A percentile compares a stretch with the other conserved stretches of the same genome.
Evolutionary conservation across 2,888 invertebrate genomes (phyloP).

Genomic region (Orchestes rusci): DNA sequence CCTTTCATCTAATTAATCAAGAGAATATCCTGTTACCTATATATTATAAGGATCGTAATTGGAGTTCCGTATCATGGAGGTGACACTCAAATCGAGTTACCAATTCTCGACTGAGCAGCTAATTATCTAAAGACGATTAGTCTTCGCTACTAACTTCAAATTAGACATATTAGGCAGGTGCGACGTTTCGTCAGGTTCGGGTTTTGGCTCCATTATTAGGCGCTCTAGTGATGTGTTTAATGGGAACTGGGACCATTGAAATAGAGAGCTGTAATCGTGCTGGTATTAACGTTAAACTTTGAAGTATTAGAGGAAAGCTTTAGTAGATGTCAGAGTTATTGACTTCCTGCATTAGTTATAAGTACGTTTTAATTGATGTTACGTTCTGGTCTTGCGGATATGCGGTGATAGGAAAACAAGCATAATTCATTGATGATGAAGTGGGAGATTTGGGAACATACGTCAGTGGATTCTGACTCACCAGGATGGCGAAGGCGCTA

Average conservation of each 20-base stretch:
- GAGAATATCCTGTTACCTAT: slow-evolving; percentile 14
- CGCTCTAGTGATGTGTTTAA: slow-evolving; percentile 9
- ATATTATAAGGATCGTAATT: slow-evolving; percentile 16
- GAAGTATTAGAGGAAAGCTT: no score
- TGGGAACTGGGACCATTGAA: slow-evolving; percentile 10
- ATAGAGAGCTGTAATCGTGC: no score
- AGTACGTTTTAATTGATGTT: no score
- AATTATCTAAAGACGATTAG: slow-evolving; percentile 23
- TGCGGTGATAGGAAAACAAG: no score
- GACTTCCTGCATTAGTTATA: no score
- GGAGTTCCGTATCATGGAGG: slow-evolving; percentile 16
- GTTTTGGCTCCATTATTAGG: slow-evolving; percentile 8
- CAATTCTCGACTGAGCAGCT: slow-evolving; percentile 16
- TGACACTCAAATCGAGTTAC: slow-evolving; percentile 19
- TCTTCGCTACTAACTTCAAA: slow-evolving; percentile 20
- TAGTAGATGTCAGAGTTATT: no score
- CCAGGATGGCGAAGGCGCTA: no score
- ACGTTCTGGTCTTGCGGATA: no score
- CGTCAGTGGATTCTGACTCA: no score
- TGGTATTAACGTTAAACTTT: no score
- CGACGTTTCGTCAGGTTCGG: slow-evolving; percentile 6
- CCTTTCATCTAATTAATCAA: slow-evolving; percentile 15
- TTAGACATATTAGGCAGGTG: slow-evolving; percentile 16
- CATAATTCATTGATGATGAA: no score
- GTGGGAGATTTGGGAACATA: no score